These are phyloP conservation scores for Lottia scabra DNA, from an alignment of 2,888 invertebrate genomes.

Conservation along the genomic window DNA sequence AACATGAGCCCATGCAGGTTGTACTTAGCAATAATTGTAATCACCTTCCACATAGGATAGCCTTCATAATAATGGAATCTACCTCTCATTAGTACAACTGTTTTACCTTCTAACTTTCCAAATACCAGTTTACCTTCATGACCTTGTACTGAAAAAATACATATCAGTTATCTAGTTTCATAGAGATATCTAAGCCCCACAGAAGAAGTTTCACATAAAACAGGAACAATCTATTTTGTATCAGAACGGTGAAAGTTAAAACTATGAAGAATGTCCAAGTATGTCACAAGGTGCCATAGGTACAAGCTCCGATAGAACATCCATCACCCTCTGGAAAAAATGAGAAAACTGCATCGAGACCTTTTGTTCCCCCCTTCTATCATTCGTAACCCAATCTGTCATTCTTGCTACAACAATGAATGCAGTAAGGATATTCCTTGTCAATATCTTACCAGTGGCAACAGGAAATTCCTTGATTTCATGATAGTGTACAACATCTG, in stretches of 20 bases:
- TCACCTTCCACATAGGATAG: slow-evolving; percentile 76
- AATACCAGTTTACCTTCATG: slow-evolving; percentile 93
- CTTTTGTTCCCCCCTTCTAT: no score
- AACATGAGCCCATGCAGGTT: no score
- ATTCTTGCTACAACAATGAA: no score
- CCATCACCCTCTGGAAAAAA: no score
- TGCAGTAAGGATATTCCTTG: no score
- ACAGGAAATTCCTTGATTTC: slow-evolving; percentile 95
- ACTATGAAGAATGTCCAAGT: no score
- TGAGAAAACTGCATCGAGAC: no score
- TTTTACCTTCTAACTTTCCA: slow-evolving; percentile 82
- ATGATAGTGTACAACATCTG: slow-evolving; percentile 83
- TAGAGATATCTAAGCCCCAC: neutral
- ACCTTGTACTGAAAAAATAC: slow-evolving; percentile 83
- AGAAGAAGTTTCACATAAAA: neutral
- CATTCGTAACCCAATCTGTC: no score
- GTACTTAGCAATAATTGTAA: neutral
- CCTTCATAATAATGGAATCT: slow-evolving; percentile 98
- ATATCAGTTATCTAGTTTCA: neutral
- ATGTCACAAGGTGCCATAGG: no score
- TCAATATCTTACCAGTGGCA: slow-evolving; percentile 74
- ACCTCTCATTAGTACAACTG: slow-evolving; percentile 96
- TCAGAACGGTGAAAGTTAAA: no score
- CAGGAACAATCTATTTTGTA: neutral
- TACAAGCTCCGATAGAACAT: no score